phyloP scores from a whole-genome alignment of 2,113 vertebrate species.

The Addax nasomaculatus region DNA sequence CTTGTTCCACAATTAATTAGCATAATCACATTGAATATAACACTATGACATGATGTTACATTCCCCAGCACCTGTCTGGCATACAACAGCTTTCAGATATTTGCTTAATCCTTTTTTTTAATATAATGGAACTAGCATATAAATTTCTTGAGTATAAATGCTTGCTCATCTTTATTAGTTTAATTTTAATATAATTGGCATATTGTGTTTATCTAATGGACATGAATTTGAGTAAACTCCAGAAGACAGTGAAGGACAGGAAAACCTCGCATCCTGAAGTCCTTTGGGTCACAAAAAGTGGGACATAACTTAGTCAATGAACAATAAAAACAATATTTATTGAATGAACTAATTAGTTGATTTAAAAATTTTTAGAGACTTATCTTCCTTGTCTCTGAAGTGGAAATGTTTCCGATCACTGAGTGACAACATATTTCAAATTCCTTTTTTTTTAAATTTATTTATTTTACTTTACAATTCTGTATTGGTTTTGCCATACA shows the following conservation, averaged over 20 bases:
- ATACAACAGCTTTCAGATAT: neutral
- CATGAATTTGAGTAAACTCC: neutral
- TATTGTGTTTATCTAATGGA: neutral
- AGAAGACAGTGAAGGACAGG: neutral
- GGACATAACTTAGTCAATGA: neutral
- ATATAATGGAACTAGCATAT: neutral
- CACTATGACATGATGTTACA: neutral
- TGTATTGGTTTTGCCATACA: too few species aligned
- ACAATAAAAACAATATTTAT: neutral
- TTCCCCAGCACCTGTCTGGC: neutral
- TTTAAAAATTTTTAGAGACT: neutral
- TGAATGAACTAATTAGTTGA: neutral
- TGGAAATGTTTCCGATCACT: neutral
- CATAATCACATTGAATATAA: neutral
- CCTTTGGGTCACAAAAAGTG: neutral
- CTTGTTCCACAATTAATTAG: neutral
- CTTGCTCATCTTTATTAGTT: neutral
- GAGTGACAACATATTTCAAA: neutral
- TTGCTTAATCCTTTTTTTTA: neutral
- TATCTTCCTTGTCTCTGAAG: neutral
- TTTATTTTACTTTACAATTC: too few species aligned
- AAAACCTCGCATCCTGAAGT: neutral
- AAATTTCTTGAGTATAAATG: neutral
- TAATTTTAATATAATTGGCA: neutral
- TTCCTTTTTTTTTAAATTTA: neutral